A percentile compares a stretch with the other conserved stretches of the same genome.
Evolutionary conservation across 2,113 vertebrate species (phyloP).

Genomic region (Donacobius atricapilla): DNA sequence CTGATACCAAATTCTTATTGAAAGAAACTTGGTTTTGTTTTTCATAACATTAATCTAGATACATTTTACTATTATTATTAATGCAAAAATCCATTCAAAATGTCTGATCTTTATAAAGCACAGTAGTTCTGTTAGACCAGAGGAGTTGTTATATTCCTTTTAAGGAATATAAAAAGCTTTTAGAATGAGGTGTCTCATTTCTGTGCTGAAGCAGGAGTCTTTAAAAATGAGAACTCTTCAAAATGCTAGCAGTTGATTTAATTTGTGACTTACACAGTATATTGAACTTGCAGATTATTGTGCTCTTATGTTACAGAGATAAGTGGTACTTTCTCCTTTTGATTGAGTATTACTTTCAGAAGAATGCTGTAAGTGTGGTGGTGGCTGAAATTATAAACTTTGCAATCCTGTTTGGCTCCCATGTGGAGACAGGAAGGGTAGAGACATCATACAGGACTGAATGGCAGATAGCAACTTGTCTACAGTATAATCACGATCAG

Average conservation of each 20-base stretch:
- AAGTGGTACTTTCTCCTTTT: neutral
- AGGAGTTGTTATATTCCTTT: neutral
- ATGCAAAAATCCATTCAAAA: neutral
- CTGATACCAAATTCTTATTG: neutral
- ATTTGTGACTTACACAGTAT: neutral
- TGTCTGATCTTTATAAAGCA: neutral
- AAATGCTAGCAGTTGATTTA: slow-evolving; percentile 2
- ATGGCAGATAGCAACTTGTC: neutral
- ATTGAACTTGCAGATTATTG: slow-evolving; percentile 5
- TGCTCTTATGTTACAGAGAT: neutral
- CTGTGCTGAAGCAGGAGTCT: neutral
- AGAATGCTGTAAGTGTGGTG: neutral
- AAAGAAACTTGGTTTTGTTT: neutral
- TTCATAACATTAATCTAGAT: neutral
- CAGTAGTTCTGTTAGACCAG: neutral
- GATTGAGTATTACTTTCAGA: neutral
- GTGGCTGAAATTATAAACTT: neutral
- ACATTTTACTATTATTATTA: neutral
- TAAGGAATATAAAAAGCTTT: no score
- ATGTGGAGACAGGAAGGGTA: neutral
- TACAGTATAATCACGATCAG: neutral
- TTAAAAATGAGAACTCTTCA: slow-evolving; percentile 6
- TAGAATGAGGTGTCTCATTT: neutral
- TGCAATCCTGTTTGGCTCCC: neutral
- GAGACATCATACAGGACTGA: neutral